phyloP scores from a whole-genome alignment of 1,140 invertebrate species.

The Drosophila simulans region DNA sequence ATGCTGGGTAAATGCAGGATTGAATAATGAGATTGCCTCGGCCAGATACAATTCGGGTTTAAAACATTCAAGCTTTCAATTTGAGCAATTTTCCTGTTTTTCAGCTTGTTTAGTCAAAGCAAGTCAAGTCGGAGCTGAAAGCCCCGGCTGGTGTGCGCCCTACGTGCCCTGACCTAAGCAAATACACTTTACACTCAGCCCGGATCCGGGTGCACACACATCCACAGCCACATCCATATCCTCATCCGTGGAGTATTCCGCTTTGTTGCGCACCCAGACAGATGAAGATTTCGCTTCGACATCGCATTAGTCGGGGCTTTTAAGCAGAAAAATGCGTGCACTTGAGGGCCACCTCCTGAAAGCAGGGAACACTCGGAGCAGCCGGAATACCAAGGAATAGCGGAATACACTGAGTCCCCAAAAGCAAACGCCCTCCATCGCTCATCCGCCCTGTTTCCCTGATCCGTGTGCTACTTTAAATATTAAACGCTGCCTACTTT shows the following conservation, averaged over 20 bases:
- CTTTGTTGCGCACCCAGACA: slow-evolving; percentile 74
- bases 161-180: slow-evolving; percentile 70
- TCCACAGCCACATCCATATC: background rate
- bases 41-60: slow-evolving; percentile 35
- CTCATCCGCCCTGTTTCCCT: slow-evolving; percentile 29
- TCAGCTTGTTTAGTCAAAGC: slow-evolving; percentile 54
- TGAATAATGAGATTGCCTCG: slow-evolving; percentile 34
- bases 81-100: slow-evolving; percentile 52
- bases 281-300: slow-evolving; percentile 52
- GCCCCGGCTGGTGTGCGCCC: slow-evolving; percentile 4
- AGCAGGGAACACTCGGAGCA: background rate
- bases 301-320: slow-evolving; percentile 79
- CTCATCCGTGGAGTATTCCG: slow-evolving; percentile 49
- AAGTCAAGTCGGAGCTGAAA: slow-evolving; percentile 49
- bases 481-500: slow-evolving; percentile 61
- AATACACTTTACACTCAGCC: slow-evolving; percentile 63
- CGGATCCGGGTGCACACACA: slow-evolving; percentile 13
- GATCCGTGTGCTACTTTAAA: slow-evolving; percentile 41
- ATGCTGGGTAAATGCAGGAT: slow-evolving; percentile 5
- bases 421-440: slow-evolving; percentile 12
- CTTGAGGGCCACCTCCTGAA: slow-evolving; percentile 51
- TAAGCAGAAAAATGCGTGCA: slow-evolving; percentile 83
- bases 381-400: too few relatives aligned
- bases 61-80: slow-evolving; percentile 50
- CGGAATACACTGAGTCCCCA: slow-evolving; percentile 5